Evolutionary conservation across 2,888 invertebrate genomes (phyloP), one percentile per base, ranked within the genome.

Genomic region (Ophonus ardosiacus): DNA sequence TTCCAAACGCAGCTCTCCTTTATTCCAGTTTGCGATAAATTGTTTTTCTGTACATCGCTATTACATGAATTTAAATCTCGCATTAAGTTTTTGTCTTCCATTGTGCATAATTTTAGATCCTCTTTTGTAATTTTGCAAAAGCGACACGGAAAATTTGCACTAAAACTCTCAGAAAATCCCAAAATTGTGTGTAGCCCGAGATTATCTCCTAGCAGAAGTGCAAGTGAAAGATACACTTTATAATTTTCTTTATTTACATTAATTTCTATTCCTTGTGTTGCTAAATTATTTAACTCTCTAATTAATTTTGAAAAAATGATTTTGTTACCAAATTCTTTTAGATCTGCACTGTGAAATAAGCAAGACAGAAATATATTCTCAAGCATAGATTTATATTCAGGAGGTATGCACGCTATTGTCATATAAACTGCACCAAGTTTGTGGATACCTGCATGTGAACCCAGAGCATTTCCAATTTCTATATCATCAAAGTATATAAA

Each of bases 391-490:
- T 84, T 65, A 78, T 81, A 84, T 57, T 57, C 74, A 21, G 65
- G 43, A 4, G 86, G 85, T 40, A 86, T 18, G 81, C 85, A 84
- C 84, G 80, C 84, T 24, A 84, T 40, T 18, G 61, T 71, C 65
- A 86, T 81, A 74, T 86, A 86, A 61, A 86, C 85, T 10, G 84
- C 86, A 10, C 86, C 86, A 59, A 86, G 65, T 82, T 86, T 86
- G 21, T 86, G 85, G 15, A 86, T 86, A 38, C 84, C 85, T 17
- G 82, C 84, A 17, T 84, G 85, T 63, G 84, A 85, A 18, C 85
- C 86, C 21, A 86, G 79, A n/a, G 86, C 84, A 65, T 86, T 86
- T 5, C 85, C 43, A 43, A 43, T 43, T 43, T 43, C 43, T 43
- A 43, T 43, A 43, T 43, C 43, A 10, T 88, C 65, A 65, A 65